A percentile compares a stretch with the other conserved stretches of the same genome.
Evolutionary conservation across 2,113 vertebrate species (phyloP).

Genomic region (Ageneiosus marmoratus): DNA sequence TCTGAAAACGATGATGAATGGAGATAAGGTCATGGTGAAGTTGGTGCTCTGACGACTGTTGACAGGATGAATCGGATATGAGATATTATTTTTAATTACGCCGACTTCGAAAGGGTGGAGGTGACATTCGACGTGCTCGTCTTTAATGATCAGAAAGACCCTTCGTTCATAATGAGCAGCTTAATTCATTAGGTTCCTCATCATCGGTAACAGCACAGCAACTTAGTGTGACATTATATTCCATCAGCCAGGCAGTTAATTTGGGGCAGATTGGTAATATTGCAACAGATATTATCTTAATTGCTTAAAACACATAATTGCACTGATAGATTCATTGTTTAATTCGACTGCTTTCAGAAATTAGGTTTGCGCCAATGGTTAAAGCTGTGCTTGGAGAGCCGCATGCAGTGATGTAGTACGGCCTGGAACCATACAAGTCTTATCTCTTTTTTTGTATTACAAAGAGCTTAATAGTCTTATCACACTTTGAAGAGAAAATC

Average conservation of each 20-base stretch:
- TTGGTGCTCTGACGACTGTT: slow-evolving; percentile 63
- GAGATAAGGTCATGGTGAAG: slow-evolving; percentile 85
- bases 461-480: neutral
- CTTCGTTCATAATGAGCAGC: slow-evolving; percentile 89
- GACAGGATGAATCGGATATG: slow-evolving; percentile 90
- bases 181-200: slow-evolving; percentile 90
- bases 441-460: neutral
- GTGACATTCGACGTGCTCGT: slow-evolving; percentile 79
- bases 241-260: slow-evolving; percentile 76
- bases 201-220: slow-evolving; percentile 78
- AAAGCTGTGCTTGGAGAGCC: neutral
- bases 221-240: slow-evolving; percentile 84
- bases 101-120: slow-evolving; percentile 82
- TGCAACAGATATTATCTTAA: slow-evolving; percentile 79
- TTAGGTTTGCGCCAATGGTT: slow-evolving; percentile 22
- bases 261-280: slow-evolving; percentile 75
- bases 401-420: slow-evolving; percentile 2
- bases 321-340: slow-evolving; percentile 82
- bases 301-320: slow-evolving; percentile 88
- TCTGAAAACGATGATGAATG: slow-evolving; percentile 86
- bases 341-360: slow-evolving; percentile 73
- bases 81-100: slow-evolving; percentile 98
- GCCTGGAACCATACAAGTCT: neutral
- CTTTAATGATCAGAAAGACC: slow-evolving; percentile 90
- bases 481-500: neutral